Percentiles rank a stretch among this genome's conserved stretches.
Evolutionary conservation across 2,113 vertebrate genomes (phyloP).

Genomic region (Lamprotornis superbus): DNA sequence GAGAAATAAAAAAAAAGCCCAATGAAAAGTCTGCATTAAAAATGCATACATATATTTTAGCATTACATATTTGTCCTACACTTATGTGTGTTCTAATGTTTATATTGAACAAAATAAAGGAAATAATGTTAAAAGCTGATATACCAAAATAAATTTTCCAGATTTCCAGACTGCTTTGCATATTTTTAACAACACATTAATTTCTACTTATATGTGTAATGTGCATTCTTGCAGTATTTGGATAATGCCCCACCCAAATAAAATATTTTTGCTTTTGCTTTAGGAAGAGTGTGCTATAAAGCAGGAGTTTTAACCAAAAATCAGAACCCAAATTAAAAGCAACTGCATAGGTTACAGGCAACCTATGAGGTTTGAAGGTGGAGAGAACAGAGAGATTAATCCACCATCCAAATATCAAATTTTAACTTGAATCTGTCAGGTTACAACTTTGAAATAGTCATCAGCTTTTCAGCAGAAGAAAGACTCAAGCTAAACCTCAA

Average conservation of each 20-base stretch:
- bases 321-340: not conserved
- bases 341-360: not conserved
- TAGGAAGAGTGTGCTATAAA: not conserved
- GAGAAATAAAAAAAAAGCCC: not conserved
- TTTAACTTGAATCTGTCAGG: not conserved
- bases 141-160: not conserved
- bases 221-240: not conserved
- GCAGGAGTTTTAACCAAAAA: not conserved
- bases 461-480: not conserved
- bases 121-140: not conserved
- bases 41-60: not conserved
- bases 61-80: not conserved
- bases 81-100: rapidly evolving
- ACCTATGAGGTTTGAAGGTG: not conserved
- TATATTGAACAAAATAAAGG: not conserved
- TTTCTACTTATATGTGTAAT: not conserved
- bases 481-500: not conserved
- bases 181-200: not conserved
- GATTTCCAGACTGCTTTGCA: not conserved
- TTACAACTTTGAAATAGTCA: not conserved
- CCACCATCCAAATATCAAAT: rapidly evolving
- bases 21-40: not conserved
- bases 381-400: not conserved
- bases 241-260: not conserved
- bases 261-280: not conserved